Percentiles rank a stretch among this genome's conserved stretches.
phyloP scores from a whole-genome alignment of 2,113 vertebrate genomes.

The Macrotus californicus region DNA sequence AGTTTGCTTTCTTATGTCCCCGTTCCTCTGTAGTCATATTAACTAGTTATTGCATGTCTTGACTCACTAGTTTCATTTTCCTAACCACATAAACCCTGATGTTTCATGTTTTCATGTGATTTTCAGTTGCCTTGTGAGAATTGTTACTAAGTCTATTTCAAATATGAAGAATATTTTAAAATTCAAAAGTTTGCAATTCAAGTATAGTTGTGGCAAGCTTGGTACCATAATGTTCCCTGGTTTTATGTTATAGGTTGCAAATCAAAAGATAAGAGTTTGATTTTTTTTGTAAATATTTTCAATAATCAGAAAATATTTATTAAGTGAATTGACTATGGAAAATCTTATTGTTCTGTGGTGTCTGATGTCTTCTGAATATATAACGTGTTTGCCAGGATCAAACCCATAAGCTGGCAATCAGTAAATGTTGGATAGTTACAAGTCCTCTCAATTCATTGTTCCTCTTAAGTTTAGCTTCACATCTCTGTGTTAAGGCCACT shows the following conservation, averaged over 20 bases:
- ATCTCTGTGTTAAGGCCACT: neutral
- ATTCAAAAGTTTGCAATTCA: neutral
- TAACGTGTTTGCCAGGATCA: neutral
- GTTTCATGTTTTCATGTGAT: neutral
- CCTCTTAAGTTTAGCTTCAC: neutral
- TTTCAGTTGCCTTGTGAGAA: neutral
- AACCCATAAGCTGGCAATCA: neutral
- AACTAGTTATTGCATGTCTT: neutral
- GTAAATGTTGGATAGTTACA: neutral
- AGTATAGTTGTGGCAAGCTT: neutral
- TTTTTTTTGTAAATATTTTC: neutral
- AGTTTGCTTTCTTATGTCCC: neutral
- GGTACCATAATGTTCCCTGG: neutral
- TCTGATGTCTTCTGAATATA: neutral
- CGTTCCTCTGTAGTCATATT: neutral
- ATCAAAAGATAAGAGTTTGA: neutral
- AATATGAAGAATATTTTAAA: slow-evolving; percentile 30
- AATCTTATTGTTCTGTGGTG: neutral
- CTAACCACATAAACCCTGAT: neutral
- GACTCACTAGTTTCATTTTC: slow-evolving; percentile 10
- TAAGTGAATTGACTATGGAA: neutral
- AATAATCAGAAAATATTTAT: neutral
- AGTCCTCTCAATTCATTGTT: neutral
- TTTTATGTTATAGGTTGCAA: neutral
- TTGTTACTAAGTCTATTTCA: slow-evolving; percentile 4